Evolutionary conservation across 2,888 invertebrate species (phyloP).

Genomic region (Acronicta psi): DNA sequence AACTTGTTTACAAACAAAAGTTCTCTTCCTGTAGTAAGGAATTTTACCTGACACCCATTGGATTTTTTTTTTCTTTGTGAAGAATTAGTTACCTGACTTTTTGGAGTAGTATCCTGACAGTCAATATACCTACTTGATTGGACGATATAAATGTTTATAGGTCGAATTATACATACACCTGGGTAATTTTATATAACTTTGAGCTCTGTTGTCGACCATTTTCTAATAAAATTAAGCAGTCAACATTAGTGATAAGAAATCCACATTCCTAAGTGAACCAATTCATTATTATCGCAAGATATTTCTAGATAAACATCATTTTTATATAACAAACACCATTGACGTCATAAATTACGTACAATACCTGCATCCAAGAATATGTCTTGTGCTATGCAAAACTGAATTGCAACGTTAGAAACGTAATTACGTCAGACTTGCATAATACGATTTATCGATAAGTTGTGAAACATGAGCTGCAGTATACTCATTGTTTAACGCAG

Average conservation of each 20-base stretch:
- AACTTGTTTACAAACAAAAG: constrained; percentile 39
- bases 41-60: constrained; percentile 35
- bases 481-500: constrained; percentile 49
- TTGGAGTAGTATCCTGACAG: not conserved
- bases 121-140: not conserved
- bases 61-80: constrained; percentile 6
- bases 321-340: constrained; percentile 22
- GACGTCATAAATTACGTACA: constrained; percentile 43
- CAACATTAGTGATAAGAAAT: too few species aligned
- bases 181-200: too few species aligned
- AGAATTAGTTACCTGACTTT: constrained; percentile 22
- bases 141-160: too few species aligned
- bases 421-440: constrained; percentile 65
- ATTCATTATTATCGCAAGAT: constrained; percentile 7
- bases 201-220: too few species aligned
- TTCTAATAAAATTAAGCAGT: too few species aligned
- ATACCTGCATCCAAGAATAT: constrained; percentile 6
- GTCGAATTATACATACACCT: too few species aligned
- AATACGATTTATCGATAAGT: constrained; percentile 58
- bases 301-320: constrained; percentile 31
- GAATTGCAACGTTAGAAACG: constrained; percentile 34
- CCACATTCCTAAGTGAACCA: too few species aligned
- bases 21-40: constrained; percentile 10
- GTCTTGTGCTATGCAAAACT: constrained; percentile 23
- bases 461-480: constrained; percentile 54